Evolutionary conservation across 2,888 invertebrate species (phyloP).

Genomic region (Hipparchia sbordonii): DNA sequence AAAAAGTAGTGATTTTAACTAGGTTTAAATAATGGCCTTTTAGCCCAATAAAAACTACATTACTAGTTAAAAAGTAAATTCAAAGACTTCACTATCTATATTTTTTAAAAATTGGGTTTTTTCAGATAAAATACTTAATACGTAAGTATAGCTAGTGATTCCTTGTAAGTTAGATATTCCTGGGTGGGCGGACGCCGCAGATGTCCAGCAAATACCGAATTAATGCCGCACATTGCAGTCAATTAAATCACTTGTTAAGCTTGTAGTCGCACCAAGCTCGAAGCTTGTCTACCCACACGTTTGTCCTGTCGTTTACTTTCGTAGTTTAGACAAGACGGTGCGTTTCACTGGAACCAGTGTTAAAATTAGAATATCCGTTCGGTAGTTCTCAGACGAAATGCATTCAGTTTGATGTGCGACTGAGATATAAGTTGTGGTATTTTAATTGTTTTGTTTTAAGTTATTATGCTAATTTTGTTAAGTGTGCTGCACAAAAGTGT

Average conservation of each 20-base stretch:
- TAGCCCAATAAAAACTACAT: too few relatives aligned
- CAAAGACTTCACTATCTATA: too few relatives aligned
- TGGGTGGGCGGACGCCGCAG: slow-evolving; percentile 38
- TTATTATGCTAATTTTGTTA: slow-evolving; percentile 6
- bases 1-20: too few relatives aligned
- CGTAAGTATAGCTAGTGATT: not conserved
- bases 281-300: slow-evolving; percentile 64
- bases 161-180: not conserved
- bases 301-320: slow-evolving; percentile 65
- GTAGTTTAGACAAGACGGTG: slow-evolving; percentile 68
- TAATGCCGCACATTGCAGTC: slow-evolving; percentile 60
- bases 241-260: slow-evolving; percentile 70
- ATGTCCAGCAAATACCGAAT: slow-evolving; percentile 51
- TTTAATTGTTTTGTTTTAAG: slow-evolving; percentile 28
- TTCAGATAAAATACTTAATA: too few relatives aligned
- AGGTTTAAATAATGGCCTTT: too few relatives aligned
- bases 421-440: slow-evolving; percentile 40
- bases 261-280: slow-evolving; percentile 46
- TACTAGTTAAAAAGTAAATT: too few relatives aligned
- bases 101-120: too few relatives aligned
- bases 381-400: slow-evolving; percentile 74
- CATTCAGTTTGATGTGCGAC: slow-evolving; percentile 61
- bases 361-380: slow-evolving; percentile 81
- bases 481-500: not conserved
- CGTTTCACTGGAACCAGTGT: slow-evolving; percentile 76